Conservation (phyloP, 2,888 invertebrate species). For the Drosophila mimetica region DNA sequence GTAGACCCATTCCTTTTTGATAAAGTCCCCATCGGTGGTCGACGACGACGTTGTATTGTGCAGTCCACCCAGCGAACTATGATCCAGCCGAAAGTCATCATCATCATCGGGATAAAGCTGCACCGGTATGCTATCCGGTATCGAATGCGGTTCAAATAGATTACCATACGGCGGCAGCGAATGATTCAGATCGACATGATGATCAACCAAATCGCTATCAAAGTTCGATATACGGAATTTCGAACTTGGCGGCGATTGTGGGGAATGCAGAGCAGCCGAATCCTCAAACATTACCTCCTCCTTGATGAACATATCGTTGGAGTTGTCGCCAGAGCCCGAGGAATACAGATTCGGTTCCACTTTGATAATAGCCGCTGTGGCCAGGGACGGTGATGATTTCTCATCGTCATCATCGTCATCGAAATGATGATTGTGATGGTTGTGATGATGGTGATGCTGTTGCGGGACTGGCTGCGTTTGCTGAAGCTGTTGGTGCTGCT, state of each 20-base stretch:
- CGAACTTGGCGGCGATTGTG: slow-evolving; percentile 83
- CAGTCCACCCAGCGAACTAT: slow-evolving; percentile 81
- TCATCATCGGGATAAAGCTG: slow-evolving; percentile 83
- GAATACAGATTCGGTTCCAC: slow-evolving; percentile 84
- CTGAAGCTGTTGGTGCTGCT: slow-evolving; percentile 38
- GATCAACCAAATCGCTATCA: slow-evolving; percentile 83
- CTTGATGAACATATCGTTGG: slow-evolving; percentile 84
- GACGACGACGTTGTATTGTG: slow-evolving; percentile 83
- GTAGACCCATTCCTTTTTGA: slow-evolving; percentile 84
- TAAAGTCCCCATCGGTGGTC: slow-evolving; percentile 83
- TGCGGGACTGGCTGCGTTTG: slow-evolving; percentile 39
- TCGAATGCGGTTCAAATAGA: slow-evolving; percentile 83
- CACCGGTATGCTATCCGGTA: slow-evolving; percentile 83
- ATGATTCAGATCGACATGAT: slow-evolving; percentile 82
- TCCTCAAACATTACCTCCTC: slow-evolving; percentile 84
- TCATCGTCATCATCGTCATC: slow-evolving; percentile 82
- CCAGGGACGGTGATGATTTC: slow-evolving; percentile 84
- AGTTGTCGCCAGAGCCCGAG: slow-evolving; percentile 83
- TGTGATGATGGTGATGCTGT: slow-evolving; percentile 50
- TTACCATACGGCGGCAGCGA: slow-evolving; percentile 83
- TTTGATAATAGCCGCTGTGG: slow-evolving; percentile 83
- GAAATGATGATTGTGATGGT: slow-evolving; percentile 70
- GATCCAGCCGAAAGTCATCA: slow-evolving; percentile 83
- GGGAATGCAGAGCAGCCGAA: slow-evolving; percentile 81
- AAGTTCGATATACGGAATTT: slow-evolving; percentile 83